Percentiles rank a stretch among this genome's conserved stretches.
Evolutionary conservation across 2,888 invertebrate genomes (phyloP).

Genomic region (Drosophila eohydei): DNA sequence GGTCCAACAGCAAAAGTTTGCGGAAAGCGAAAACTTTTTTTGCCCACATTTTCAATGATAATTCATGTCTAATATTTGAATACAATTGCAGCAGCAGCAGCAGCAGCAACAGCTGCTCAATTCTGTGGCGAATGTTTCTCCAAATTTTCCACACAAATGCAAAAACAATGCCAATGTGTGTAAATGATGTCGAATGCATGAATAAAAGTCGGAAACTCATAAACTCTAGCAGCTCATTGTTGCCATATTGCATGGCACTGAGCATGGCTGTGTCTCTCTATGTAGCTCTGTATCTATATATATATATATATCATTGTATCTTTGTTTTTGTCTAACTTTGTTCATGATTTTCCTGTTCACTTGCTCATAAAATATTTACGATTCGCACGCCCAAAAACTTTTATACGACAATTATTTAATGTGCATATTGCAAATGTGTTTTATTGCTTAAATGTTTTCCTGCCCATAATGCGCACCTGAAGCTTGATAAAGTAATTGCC

Average conservation of each 20-base stretch:
- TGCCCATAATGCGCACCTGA: conserved; percentile 44
- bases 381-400: conserved; percentile 33
- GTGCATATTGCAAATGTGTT: conserved; percentile 43
- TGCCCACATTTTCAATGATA: conserved; percentile 70
- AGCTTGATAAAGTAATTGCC: conserved; percentile 31
- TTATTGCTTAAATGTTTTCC: conserved; percentile 42
- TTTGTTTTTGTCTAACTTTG: conserved; percentile 8
- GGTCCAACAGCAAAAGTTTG: conserved; percentile 43
- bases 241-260: conserved; percentile 22
- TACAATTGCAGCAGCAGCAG: conserved; percentile 63
- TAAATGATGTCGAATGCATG: conserved; percentile 61
- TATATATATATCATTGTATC: conserved; percentile 2
- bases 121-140: conserved; percentile 35
- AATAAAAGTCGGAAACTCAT: conserved; percentile 63
- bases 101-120: conserved; percentile 49
- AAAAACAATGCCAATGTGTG: conserved; percentile 61
- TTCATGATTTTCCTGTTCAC: conserved; percentile 21
- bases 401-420: conserved; percentile 58
- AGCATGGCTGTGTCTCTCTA: conserved; percentile 2
- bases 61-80: conserved; percentile 77
- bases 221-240: conserved; percentile 54
- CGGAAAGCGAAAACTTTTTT: conserved; percentile 67
- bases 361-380: conserved; percentile 60
- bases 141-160: conserved; percentile 23
- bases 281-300: conserved; percentile 3